These are phyloP conservation scores for Branchinecta lynchi DNA, from an alignment of 1,140 invertebrate species.

Conservation along the genomic window DNA sequence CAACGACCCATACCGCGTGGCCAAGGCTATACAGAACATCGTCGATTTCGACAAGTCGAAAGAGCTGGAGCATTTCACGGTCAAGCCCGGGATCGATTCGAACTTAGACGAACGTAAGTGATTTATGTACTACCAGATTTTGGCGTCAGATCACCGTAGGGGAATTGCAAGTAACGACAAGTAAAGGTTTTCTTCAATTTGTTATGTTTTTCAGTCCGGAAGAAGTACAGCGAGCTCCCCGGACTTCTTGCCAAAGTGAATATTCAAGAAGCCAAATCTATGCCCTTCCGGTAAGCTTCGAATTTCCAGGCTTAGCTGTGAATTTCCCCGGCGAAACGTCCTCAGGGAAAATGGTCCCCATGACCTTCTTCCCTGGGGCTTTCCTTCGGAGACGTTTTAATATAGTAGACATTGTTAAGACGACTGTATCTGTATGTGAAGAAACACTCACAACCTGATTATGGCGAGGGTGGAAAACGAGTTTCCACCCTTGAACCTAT, in stretches of 20 bases:
- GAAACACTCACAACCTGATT: too few species aligned
- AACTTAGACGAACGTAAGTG: slow-evolving; percentile 47
- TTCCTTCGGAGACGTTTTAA: too few species aligned
- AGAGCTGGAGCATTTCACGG: slow-evolving; percentile 43
- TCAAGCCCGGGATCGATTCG: slow-evolving; percentile 47
- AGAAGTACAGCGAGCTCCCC: neutral
- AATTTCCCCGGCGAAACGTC: slow-evolving; percentile 42
- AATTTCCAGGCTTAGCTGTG: slow-evolving; percentile 26
- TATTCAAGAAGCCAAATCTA: neutral
- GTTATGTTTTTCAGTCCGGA: neutral
- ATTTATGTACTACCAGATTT: slow-evolving; percentile 13
- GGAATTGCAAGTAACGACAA: too few species aligned
- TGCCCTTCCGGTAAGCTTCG: neutral
- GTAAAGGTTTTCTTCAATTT: too few species aligned
- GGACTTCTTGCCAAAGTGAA: neutral
- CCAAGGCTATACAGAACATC: slow-evolving; percentile 36
- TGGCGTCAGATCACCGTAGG: slow-evolving; percentile 12
- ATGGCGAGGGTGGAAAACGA: too few species aligned
- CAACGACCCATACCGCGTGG: slow-evolving; percentile 25
- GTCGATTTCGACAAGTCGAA: slow-evolving; percentile 53
- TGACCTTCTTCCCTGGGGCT: too few species aligned
- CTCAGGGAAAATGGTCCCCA: too few species aligned
- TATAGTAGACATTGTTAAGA: too few species aligned
- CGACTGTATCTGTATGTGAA: too few species aligned
- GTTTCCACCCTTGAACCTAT: too few species aligned